Conservation (phyloP, 2,888 invertebrate genomes). For the Drosophila diplacantha region DNA sequence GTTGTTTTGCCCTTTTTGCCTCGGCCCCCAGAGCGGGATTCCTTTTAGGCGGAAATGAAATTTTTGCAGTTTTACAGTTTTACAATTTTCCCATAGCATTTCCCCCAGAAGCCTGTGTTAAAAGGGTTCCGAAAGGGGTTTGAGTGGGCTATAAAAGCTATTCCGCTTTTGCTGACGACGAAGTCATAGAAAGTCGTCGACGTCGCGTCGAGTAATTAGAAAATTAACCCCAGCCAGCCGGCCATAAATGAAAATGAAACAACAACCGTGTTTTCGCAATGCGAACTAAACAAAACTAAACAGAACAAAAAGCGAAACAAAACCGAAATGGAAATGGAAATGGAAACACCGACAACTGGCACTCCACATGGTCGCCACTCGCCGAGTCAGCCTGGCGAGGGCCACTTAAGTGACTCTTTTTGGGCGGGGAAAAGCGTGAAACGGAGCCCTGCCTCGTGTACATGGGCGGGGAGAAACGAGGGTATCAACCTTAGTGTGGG, state of each 20-base stretch:
- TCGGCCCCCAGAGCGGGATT: slow-evolving; percentile 5
- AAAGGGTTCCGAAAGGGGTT: slow-evolving; percentile 15
- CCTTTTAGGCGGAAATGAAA: slow-evolving; percentile 56
- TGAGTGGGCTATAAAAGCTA: slow-evolving; percentile 50
- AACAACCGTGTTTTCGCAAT: slow-evolving; percentile 27
- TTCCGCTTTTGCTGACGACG: slow-evolving; percentile 48
- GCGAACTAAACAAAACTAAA: slow-evolving; percentile 42
- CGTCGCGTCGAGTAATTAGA: slow-evolving; percentile 66
- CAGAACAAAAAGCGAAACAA: slow-evolving; percentile 15
- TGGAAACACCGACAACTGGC: slow-evolving; percentile 27
- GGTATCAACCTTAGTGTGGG: slow-evolving; percentile 10
- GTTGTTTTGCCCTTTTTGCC: background rate
- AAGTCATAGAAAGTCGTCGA: slow-evolving; percentile 61
- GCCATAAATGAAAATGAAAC: slow-evolving; percentile 57
- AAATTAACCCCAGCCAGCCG: slow-evolving; percentile 65
- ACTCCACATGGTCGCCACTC: slow-evolving; percentile 46
- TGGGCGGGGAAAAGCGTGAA: slow-evolving; percentile 12
- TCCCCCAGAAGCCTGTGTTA: slow-evolving; percentile 2
- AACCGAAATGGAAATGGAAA: slow-evolving; percentile 1
- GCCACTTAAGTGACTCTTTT: slow-evolving; percentile 53
- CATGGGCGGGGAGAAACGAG: background rate
- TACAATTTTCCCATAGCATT: slow-evolving; percentile 29
- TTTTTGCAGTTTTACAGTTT: slow-evolving; percentile 55
- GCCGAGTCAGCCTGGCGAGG: slow-evolving; percentile 50
- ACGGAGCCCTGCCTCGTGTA: slow-evolving; percentile 2